These are phyloP conservation scores for Stegodyphus mimosarum DNA, from an alignment of 1,140 invertebrate species.

Conservation along the genomic window DNA sequence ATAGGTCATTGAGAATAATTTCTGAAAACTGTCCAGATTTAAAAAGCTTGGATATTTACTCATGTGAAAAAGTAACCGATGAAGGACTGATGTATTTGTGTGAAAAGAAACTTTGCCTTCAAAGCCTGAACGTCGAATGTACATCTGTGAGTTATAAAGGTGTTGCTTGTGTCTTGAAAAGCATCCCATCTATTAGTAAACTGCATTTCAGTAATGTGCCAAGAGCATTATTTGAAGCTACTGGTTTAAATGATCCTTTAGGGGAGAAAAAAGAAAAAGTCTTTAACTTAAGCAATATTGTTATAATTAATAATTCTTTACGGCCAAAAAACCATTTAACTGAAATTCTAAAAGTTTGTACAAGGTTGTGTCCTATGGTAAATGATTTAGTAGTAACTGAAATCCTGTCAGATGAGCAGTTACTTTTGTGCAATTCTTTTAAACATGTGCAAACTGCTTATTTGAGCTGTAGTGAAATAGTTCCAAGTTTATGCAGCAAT, in stretches of 20 bases:
- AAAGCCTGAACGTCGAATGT: constrained; percentile 31
- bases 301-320: constrained; percentile 45
- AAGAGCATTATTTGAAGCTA: constrained; percentile 55
- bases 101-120: constrained; percentile 5
- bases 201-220: constrained; percentile 39
- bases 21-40: constrained; percentile 33
- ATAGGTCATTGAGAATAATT: constrained; percentile 29
- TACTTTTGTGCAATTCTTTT: constrained; percentile 20
- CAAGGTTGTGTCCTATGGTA: constrained; percentile 22
- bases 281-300: constrained; percentile 44
- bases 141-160: constrained; percentile 37
- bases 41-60: constrained; percentile 33
- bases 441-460: constrained; percentile 4
- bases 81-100: constrained; percentile 17
- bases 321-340: constrained; percentile 49
- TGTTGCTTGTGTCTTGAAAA: constrained; percentile 25
- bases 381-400: constrained; percentile 35
- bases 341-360: constrained; percentile 32
- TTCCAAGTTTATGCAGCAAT: constrained; percentile 34
- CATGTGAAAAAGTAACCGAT: constrained; percentile 31
- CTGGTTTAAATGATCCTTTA: constrained; percentile 35
- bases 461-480: constrained; percentile 20
- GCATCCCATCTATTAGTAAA: constrained; percentile 22
- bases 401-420: constrained; percentile 24
- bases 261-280: constrained; percentile 5